These are phyloP conservation scores for Pollenia griseotomentosa DNA, from an alignment of 2,888 invertebrate genomes.

Conservation along the genomic window DNA sequence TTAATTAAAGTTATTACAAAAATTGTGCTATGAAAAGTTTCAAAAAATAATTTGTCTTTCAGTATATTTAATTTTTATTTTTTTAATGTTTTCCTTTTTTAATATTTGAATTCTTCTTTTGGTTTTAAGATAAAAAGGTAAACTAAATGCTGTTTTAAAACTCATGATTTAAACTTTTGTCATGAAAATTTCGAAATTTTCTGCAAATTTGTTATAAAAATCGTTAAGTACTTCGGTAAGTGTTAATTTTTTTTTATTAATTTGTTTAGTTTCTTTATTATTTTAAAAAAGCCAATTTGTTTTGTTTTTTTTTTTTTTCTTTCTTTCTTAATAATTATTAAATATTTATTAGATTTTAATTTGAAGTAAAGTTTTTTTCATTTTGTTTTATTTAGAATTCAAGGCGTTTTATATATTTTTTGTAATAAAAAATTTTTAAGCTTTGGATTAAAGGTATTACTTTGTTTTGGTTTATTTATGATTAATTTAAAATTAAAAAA, in stretches of 20 bases:
- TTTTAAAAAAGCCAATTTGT: conserved; percentile 69
- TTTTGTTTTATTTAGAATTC: conserved; percentile 72
- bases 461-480: conserved; percentile 48
- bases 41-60: conserved; percentile 79
- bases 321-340: conserved; percentile 76
- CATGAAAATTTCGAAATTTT: conserved; percentile 43
- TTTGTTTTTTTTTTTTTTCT: conserved; percentile 58
- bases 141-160: conserved; percentile 72
- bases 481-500: conserved; percentile 59
- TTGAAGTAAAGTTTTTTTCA: conserved; percentile 64
- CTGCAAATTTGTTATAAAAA: conserved; percentile 52
- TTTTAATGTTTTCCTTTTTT: conserved; percentile 20
- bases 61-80: conserved; percentile 11
- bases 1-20: conserved; percentile 77
- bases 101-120: conserved; percentile 54
- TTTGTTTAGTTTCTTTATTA: conserved; percentile 26
- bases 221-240: conserved; percentile 51
- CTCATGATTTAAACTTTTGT: conserved; percentile 62
- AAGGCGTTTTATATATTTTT: conserved; percentile 75
- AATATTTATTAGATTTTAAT: conserved; percentile 60
- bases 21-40: conserved; percentile 83
- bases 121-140: conserved; percentile 32
- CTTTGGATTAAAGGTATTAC: conserved; percentile 59
- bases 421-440: conserved; percentile 75
- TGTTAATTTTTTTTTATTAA: conserved; percentile 43